A percentile compares a stretch with the other conserved stretches of the same genome.
Conservation (phyloP, 2,797 vertebrate species). For the Petrocephalus sullivani region DNA sequence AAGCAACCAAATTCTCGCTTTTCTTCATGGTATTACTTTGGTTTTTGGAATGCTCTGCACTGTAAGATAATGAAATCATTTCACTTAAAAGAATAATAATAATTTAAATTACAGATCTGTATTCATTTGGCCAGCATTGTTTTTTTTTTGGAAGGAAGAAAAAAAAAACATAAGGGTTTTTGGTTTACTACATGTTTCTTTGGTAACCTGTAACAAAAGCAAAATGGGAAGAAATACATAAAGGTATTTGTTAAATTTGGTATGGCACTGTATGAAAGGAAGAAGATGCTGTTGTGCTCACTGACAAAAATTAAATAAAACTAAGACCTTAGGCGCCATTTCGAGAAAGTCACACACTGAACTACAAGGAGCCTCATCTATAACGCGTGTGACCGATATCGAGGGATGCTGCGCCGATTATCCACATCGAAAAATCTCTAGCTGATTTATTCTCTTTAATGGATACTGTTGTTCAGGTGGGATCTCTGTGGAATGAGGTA, state of each 20-base stretch:
- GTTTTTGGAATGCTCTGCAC: constrained; percentile 70
- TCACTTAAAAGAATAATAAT: constrained; percentile 43
- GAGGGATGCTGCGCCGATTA: constrained; percentile 63
- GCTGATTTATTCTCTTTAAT: constrained; percentile 49
- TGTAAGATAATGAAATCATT: constrained; percentile 50
- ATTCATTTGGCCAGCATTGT: constrained; percentile 67
- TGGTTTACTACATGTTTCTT: constrained; percentile 78
- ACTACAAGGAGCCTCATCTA: constrained; percentile 63
- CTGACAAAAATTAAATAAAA: constrained; percentile 39
- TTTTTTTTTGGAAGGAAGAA: constrained; percentile 44
- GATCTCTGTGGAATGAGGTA: constrained; percentile 71
- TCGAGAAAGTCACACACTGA: constrained; percentile 69
- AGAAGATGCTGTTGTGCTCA: constrained; percentile 54
- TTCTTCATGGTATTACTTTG: constrained; percentile 65
- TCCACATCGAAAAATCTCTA: constrained; percentile 61
- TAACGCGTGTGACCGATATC: constrained; percentile 59
- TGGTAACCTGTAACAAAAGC: constrained; percentile 80
- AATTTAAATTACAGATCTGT: constrained; percentile 55
- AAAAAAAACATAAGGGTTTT: constrained; percentile 65
- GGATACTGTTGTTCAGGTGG: constrained; percentile 59
- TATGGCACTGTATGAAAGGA: constrained; percentile 57
- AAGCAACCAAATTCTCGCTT: constrained; percentile 48
- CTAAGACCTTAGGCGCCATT: constrained; percentile 55
- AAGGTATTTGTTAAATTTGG: constrained; percentile 60
- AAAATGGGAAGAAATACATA: constrained; percentile 54